Conservation (phyloP, 1,140 invertebrate species). For the Drosophila saltans region DNA sequence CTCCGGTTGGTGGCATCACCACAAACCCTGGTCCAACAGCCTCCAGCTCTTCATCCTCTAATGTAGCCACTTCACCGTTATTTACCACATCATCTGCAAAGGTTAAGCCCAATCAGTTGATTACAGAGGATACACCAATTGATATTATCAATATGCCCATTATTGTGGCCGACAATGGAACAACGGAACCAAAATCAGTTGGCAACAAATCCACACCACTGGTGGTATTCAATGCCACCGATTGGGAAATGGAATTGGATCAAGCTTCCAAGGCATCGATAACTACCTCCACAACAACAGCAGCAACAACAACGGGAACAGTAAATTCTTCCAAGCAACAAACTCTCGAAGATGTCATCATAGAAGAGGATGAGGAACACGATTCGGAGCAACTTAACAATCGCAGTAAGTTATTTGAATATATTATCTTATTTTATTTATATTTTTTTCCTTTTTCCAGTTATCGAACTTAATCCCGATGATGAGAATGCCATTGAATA, state of each 20-base stretch:
- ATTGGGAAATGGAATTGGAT: slow-evolving; percentile 86
- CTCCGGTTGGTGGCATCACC: slow-evolving; percentile 2
- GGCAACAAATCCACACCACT: slow-evolving; percentile 35
- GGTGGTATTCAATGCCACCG: slow-evolving; percentile 83
- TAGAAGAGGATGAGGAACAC: slow-evolving; percentile 58
- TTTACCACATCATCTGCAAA: slow-evolving; percentile 32
- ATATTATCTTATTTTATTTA: too few species aligned
- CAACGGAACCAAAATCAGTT: slow-evolving; percentile 32
- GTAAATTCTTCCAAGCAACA: slow-evolving; percentile 45
- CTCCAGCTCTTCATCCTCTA: slow-evolving; percentile 13
- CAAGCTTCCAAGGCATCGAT: slow-evolving; percentile 83
- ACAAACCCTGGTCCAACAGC: slow-evolving; percentile 13
- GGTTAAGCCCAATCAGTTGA: slow-evolving; percentile 72
- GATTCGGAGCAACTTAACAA: slow-evolving; percentile 50
- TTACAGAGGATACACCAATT: slow-evolving; percentile 85
- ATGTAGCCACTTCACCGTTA: slow-evolving; percentile 4
- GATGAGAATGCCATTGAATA: slow-evolving; percentile 79
- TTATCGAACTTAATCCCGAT: slow-evolving; percentile 71
- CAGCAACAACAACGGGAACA: slow-evolving; percentile 2
- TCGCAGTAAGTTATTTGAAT: slow-evolving; percentile 46
- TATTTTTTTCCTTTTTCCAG: slow-evolving; percentile 30
- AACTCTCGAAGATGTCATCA: slow-evolving; percentile 65
- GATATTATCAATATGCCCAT: slow-evolving; percentile 81
- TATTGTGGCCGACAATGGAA: slow-evolving; percentile 74
- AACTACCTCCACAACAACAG: slow-evolving; percentile 19